Percentiles rank a stretch among this genome's conserved stretches.
These are phyloP conservation scores for Callyntrura guangdongensis DNA, from an alignment of 2,888 invertebrate genomes.

Conservation along the genomic window DNA sequence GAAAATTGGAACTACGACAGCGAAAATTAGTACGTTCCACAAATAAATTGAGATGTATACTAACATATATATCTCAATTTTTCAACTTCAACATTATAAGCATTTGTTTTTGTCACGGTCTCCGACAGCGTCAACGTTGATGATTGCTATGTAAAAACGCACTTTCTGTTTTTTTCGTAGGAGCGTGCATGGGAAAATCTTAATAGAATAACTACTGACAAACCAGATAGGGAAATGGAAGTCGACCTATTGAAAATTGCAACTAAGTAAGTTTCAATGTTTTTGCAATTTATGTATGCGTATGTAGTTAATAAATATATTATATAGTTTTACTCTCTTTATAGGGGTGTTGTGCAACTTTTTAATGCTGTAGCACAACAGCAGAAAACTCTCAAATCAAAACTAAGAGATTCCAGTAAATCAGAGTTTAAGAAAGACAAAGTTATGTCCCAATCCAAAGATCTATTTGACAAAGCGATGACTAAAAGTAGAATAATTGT, in stretches of 20 bases:
- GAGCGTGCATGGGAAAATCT: slow-evolving; percentile 89
- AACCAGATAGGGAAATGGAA: slow-evolving; percentile 91
- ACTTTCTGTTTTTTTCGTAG: slow-evolving; percentile 86
- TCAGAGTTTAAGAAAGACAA: slow-evolving; percentile 86
- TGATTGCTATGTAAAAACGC: too few relatives aligned
- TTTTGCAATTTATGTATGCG: background rate
- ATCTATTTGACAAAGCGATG: slow-evolving; percentile 85
- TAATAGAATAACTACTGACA: slow-evolving; percentile 91
- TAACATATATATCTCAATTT: too few relatives aligned
- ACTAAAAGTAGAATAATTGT: slow-evolving; percentile 69
- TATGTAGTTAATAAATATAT: background rate
- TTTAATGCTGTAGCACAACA: slow-evolving; percentile 87
- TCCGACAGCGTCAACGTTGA: too few relatives aligned
- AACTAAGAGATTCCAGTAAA: slow-evolving; percentile 85
- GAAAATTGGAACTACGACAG: slow-evolving; percentile 81
- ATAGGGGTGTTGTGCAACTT: slow-evolving; percentile 87
- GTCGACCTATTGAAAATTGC: slow-evolving; percentile 93
- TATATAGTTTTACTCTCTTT: slow-evolving; percentile 52
- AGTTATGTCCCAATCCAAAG: slow-evolving; percentile 85
- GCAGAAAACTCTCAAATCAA: slow-evolving; percentile 86
- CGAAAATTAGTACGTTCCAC: slow-evolving; percentile 82
- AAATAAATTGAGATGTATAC: too few relatives aligned
- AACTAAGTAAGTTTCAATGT: slow-evolving; percentile 88
- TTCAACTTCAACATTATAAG: too few relatives aligned
- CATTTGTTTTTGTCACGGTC: too few relatives aligned